phyloP scores from a whole-genome alignment of 2,888 invertebrate genomes.

The Melieria picta region DNA sequence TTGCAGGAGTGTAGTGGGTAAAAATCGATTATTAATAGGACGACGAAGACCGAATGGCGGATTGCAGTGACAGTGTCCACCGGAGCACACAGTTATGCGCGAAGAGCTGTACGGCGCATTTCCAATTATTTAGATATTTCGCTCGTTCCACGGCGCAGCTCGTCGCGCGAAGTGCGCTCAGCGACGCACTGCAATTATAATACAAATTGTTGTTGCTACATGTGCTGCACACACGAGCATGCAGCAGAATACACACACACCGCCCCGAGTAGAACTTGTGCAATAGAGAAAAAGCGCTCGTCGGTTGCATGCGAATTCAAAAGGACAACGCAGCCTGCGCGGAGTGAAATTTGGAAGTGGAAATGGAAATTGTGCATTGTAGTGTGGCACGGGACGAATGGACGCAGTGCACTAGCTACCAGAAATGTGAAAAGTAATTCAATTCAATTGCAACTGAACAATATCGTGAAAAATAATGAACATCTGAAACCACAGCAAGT shows the following conservation, averaged over 20 bases:
- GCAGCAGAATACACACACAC: slow-evolving; percentile 45
- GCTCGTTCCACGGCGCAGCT: slow-evolving; percentile 33
- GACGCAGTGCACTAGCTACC: too few species aligned
- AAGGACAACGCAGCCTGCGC: too few species aligned
- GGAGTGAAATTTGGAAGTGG: too few species aligned
- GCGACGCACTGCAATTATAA: slow-evolving; percentile 30
- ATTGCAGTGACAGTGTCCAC: slow-evolving; percentile 21
- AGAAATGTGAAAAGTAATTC: too few species aligned
- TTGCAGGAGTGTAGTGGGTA: slow-evolving; percentile 4
- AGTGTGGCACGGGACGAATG: too few species aligned
- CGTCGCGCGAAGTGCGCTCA: slow-evolving; percentile 41
- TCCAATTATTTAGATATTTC: slow-evolving; percentile 58
- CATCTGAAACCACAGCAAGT: too few species aligned
- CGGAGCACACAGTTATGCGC: too few species aligned
- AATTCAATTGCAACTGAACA: too few species aligned
- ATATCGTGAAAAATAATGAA: too few species aligned
- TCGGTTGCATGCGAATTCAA: too few species aligned
- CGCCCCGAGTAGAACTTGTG: slow-evolving; percentile 43
- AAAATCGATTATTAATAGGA: too few species aligned
- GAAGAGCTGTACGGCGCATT: slow-evolving; percentile 50
- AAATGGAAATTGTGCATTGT: too few species aligned
- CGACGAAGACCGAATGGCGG: not conserved
- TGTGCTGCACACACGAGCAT: slow-evolving; percentile 19
- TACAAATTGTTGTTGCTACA: slow-evolving; percentile 26
- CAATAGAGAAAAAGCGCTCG: slow-evolving; percentile 44